A percentile compares a stretch with the other conserved stretches of the same genome.
Conservation (phyloP, 2,888 invertebrate species). For the Sthenelais limicola region DNA sequence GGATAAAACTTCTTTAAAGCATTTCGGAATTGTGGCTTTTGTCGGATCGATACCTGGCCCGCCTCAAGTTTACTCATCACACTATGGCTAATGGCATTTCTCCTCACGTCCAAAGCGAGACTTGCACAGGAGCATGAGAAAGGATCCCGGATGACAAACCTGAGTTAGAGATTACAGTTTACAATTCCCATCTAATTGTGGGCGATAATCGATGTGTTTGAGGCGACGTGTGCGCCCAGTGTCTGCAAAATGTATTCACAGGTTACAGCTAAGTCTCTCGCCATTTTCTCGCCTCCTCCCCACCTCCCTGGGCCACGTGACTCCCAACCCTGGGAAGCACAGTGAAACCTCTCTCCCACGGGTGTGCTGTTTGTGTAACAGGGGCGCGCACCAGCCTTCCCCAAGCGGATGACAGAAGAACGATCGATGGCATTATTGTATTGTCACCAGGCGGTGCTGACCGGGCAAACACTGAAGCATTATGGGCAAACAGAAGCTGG, state of each 20-base stretch:
- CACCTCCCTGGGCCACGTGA: neutral
- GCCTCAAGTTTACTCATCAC: no score
- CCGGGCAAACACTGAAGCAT: no score
- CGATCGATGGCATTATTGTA: slow-evolving; percentile 27
- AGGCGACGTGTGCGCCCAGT: neutral
- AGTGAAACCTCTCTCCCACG: slow-evolving; percentile 13
- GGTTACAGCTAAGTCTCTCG: neutral
- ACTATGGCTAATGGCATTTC: no score
- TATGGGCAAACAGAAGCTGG: neutral
- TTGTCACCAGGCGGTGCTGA: neutral
- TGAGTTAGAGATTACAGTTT: no score
- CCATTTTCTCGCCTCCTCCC: neutral
- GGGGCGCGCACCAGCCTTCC: slow-evolving; percentile 24
- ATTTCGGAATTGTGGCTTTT: no score
- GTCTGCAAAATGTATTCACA: no score
- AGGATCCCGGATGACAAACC: no score
- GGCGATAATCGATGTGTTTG: slow-evolving; percentile 6
- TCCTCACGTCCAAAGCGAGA: no score
- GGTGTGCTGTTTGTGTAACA: slow-evolving; percentile 19
- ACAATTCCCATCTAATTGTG: slow-evolving; percentile 7
- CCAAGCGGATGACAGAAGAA: slow-evolving; percentile 15
- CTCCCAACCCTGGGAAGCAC: slow-evolving; percentile 17
- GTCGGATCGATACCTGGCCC: no score
- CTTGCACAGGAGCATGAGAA: no score
- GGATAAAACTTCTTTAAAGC: no score